Conservation (phyloP, 2,888 invertebrate genomes). For the Epinotia bilunana region DNA sequence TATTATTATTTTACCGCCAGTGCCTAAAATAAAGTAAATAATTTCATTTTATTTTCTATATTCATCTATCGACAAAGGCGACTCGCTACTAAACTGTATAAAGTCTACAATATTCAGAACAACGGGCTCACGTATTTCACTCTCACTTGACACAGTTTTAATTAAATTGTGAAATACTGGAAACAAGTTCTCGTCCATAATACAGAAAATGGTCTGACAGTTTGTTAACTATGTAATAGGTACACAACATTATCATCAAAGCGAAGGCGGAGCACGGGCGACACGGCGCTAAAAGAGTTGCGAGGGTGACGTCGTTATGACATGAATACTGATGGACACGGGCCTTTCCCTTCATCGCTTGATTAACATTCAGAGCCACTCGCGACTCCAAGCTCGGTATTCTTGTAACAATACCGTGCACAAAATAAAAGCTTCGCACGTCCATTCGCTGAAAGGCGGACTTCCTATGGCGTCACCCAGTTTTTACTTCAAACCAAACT, state of each 20-base stretch:
- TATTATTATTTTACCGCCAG: too few relatives aligned
- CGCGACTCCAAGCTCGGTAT: conserved; percentile 70
- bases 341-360: conserved; percentile 69
- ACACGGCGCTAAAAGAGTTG: conserved; percentile 65
- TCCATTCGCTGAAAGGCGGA: conserved; percentile 74
- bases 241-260: conserved; percentile 46
- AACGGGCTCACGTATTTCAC: conserved; percentile 9
- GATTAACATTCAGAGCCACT: conserved; percentile 79
- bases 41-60: not conserved
- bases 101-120: conserved; percentile 1
- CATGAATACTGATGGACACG: conserved; percentile 78
- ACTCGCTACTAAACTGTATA: not conserved
- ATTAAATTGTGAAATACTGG: conserved; percentile 33
- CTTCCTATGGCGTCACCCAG: conserved; percentile 69
- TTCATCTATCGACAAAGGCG: not conserved
- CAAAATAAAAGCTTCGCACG: conserved; percentile 82
- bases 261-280: conserved; percentile 48
- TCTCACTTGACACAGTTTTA: conserved; percentile 30
- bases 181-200: conserved; percentile 39
- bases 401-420: conserved; percentile 76
- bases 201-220: conserved; percentile 40
- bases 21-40: not conserved
- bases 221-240: conserved; percentile 42
- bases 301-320: conserved; percentile 68
- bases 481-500: conserved; percentile 63